Base-by-base conservation (phyloP, 2,113 vertebrate species). In the Damaliscus lunatus region DNA sequence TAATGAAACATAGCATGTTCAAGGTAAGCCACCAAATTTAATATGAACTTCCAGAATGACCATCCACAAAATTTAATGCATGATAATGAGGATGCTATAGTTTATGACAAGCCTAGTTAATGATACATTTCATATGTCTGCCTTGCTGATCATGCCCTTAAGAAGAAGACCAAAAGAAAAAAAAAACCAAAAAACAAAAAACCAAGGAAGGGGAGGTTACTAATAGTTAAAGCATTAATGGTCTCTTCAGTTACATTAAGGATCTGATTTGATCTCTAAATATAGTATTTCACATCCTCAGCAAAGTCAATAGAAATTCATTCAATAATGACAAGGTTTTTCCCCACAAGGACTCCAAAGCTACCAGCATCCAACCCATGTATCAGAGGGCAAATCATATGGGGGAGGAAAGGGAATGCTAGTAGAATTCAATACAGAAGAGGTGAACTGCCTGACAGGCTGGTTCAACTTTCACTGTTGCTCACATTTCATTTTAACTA, bases 271-370 rank as follows among this genome's bases (percentile, higher is more conserved):
- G 99, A 99, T 99, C 99, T 96, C 96, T 94, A 97, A 98, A 99
- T 99, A 99, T 98, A 98, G 98, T 97, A 99, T 99, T 99, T 99
- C 99, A 99, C 99, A 99, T 98, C 98, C 99, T 99, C 99, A 99
- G 99, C 99, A 99, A 99, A 99, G 98, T 99, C 99, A 99, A 99
- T 96, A 98, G 98, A 98, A 98, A 99, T 99, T 99, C 98, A 99
- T 98, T 99, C 99, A 98, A 99, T 99, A 99, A 98, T 98, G 98
- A 98, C 98, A 98, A 0, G 91, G 98, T 98, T 99, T 98, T 80
- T 98, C 95, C 95, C 96, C 95, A 94, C 57, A 95, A 97, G 94
- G 95, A 98, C 83, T 85, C 97, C 96, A 98, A 98, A 98, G 98
- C 78, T 96, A 97, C 95, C 74, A 97, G 98, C 94, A 98, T 94